Conservation (phyloP, 2,113 vertebrate genomes). For the Oryzias woworae region DNA sequence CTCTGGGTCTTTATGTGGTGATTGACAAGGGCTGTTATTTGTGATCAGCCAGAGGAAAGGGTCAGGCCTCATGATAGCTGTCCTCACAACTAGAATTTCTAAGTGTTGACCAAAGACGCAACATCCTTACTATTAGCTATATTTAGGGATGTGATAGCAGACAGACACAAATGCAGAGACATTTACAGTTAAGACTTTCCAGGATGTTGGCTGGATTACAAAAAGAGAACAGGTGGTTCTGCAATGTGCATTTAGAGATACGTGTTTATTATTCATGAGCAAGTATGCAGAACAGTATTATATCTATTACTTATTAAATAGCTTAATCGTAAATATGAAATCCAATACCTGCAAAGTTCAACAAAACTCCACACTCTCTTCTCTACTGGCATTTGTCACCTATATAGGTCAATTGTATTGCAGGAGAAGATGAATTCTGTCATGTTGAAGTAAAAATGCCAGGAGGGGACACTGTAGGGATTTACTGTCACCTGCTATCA, state of each 20-base stretch:
- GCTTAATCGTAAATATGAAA: neutral
- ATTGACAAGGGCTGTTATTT: slow-evolving; percentile 67
- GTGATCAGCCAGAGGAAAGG: slow-evolving; percentile 41
- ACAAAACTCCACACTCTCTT: slow-evolving; percentile 33
- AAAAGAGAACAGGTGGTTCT: too few species aligned
- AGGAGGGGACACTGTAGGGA: slow-evolving; percentile 51
- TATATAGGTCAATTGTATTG: slow-evolving; percentile 53
- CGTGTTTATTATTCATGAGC: too few species aligned
- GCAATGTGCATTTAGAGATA: too few species aligned
- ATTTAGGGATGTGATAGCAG: neutral
- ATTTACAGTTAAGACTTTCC: neutral
- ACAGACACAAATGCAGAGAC: slow-evolving; percentile 5
- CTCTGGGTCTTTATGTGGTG: slow-evolving; percentile 49
- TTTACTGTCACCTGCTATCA: slow-evolving; percentile 55
- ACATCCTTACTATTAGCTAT: slow-evolving; percentile 8
- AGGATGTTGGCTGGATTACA: too few species aligned
- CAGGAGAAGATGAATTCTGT: slow-evolving; percentile 49
- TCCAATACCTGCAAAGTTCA: slow-evolving; percentile 35
- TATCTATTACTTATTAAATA: neutral
- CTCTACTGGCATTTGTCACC: slow-evolving; percentile 55
- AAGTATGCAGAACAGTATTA: too few species aligned
- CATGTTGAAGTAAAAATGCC: slow-evolving; percentile 64
- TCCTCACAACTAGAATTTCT: slow-evolving; percentile 57
- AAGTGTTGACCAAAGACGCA: slow-evolving; percentile 33
- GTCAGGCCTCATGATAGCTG: slow-evolving; percentile 57